Conservation (phyloP, 2,113 vertebrate genomes). For the Martes martes region DNA sequence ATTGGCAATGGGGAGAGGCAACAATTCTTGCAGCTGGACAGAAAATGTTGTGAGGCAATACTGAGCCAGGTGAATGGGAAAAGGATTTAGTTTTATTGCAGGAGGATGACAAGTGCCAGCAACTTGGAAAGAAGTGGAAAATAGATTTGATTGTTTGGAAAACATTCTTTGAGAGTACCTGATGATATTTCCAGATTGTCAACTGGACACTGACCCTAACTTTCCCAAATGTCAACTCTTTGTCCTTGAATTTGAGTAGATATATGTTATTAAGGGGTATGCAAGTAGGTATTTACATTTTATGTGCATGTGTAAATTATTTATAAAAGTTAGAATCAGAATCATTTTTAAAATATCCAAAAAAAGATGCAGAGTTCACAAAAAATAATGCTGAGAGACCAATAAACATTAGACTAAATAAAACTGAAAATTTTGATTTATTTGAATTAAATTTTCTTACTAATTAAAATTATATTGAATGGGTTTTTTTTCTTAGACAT, state of each 20-base stretch:
- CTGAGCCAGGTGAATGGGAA: conserved; percentile 18
- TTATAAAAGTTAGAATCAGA: neutral
- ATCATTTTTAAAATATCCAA: neutral
- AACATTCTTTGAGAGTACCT: neutral
- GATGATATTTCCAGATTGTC: conserved; percentile 33
- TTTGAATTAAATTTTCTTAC: neutral
- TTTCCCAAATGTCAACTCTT: neutral
- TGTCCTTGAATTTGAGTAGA: neutral
- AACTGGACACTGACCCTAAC: neutral
- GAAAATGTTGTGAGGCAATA: neutral
- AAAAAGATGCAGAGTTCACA: neutral
- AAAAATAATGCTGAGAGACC: neutral
- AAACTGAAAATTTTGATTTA: conserved; percentile 2
- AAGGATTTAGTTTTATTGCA: conserved; percentile 34
- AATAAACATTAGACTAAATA: conserved; percentile 8
- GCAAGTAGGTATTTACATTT: neutral
- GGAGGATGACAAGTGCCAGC: neutral
- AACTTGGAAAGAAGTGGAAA: conserved; percentile 33
- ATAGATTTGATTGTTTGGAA: neutral
- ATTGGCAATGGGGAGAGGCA: neutral
- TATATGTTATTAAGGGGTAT: neutral
- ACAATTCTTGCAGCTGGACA: conserved; percentile 15
- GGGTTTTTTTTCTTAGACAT: neutral
- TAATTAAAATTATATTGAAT: conserved; percentile 32
- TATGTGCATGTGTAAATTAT: neutral